Percentiles rank a stretch among this genome's conserved stretches.
phyloP scores from a whole-genome alignment of 92 coral and sea anemone genomes.

The Paramuricea clavata region DNA sequence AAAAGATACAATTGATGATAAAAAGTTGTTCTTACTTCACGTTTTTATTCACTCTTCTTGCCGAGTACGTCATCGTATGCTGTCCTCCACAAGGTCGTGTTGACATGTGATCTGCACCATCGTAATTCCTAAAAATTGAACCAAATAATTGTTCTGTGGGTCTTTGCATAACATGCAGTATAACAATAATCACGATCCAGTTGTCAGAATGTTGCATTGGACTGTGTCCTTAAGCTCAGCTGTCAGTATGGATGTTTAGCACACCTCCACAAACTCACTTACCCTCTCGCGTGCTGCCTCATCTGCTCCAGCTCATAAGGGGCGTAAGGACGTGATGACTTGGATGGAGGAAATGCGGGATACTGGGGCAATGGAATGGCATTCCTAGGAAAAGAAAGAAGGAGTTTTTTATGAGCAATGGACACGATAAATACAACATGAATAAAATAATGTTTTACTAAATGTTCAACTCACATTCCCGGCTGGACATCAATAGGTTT shows the following conservation, averaged over 20 bases:
- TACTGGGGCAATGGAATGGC: slow-evolving; percentile 92
- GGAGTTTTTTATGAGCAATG: too few relatives aligned
- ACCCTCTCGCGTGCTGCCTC: slow-evolving; percentile 73
- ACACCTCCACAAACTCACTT: too few relatives aligned
- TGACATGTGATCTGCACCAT: slow-evolving; percentile 69
- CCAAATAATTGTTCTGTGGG: background rate
- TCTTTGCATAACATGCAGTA: background rate
- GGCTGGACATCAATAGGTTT: slow-evolving; percentile 94
- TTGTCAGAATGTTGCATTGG: background rate
- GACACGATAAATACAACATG: too few relatives aligned
- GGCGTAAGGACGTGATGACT: slow-evolving; percentile 93
- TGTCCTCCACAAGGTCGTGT: slow-evolving; percentile 96
- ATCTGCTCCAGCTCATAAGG: slow-evolving; percentile 93
- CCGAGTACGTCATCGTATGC: slow-evolving; percentile 91
- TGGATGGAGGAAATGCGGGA: slow-evolving; percentile 84
- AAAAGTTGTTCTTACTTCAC: slow-evolving; percentile 10
- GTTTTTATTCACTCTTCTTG: slow-evolving; percentile 75
- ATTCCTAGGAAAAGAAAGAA: slow-evolving; percentile 34
- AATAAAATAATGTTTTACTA: background rate
- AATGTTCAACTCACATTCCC: slow-evolving; percentile 80
- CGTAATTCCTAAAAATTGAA: slow-evolving; percentile 26
- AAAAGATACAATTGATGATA: too few relatives aligned
- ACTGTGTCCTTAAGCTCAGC: too few relatives aligned
- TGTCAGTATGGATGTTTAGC: too few relatives aligned
- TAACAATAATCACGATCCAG: background rate